These are phyloP conservation scores for Mythimna pallens DNA, from an alignment of 2,888 invertebrate species.

Conservation along the genomic window DNA sequence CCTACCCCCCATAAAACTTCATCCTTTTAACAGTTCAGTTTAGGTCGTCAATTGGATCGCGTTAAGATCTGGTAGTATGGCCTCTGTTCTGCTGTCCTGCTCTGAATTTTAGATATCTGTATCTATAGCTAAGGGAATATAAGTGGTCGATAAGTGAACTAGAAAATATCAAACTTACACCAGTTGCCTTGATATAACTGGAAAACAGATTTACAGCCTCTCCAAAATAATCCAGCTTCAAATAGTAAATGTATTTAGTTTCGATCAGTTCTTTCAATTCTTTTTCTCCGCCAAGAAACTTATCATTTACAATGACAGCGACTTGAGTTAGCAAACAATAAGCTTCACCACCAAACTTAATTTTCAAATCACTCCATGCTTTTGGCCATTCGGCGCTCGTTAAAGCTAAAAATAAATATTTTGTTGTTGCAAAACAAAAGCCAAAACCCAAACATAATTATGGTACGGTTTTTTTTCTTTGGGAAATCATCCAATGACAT, in stretches of 20 bases:
- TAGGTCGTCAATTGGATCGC: no score
- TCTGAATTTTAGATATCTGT: not conserved
- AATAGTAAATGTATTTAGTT: conserved; percentile 83
- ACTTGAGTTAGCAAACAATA: conserved; percentile 86
- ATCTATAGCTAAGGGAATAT: not conserved
- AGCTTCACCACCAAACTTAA: conserved; percentile 83
- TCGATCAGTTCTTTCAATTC: conserved; percentile 85
- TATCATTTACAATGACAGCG: conserved; percentile 86
- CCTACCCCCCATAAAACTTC: no score
- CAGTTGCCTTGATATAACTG: conserved; percentile 81
- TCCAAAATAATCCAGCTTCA: conserved; percentile 84
- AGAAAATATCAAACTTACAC: conserved; percentile 75
- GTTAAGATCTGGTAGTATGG: no score
- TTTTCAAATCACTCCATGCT: conserved; percentile 78
- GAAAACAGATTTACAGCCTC: conserved; percentile 83
- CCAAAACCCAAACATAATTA: not conserved
- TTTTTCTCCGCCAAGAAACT: conserved; percentile 88
- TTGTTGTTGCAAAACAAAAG: not conserved
- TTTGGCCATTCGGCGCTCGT: conserved; percentile 84
- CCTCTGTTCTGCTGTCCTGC: not conserved
- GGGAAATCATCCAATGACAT: no score
- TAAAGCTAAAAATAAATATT: conserved; percentile 71
- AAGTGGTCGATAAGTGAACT: not conserved
- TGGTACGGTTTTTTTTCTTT: no score
- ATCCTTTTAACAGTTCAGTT: no score